Evolutionary conservation across 2,113 vertebrate species (phyloP).

Genomic region (Odontesthes bonariensis): DNA sequence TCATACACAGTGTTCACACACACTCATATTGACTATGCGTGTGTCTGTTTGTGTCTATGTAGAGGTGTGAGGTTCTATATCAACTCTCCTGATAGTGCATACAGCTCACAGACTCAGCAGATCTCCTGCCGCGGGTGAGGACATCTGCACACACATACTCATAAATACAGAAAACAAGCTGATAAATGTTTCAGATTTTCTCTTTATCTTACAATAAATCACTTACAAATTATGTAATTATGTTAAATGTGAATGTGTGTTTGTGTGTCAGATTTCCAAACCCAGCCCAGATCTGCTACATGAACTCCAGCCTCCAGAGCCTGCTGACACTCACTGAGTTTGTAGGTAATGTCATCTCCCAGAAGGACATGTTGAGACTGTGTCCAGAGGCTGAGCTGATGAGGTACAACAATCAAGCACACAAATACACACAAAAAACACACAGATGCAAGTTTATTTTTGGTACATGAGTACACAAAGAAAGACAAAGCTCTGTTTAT

Average conservation of each 20-base stretch:
- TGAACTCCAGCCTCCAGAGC: conserved; percentile 7
- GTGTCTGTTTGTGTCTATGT: too few relatives aligned
- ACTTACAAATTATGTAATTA: too few relatives aligned
- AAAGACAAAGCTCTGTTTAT: not conserved
- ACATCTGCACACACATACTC: too few relatives aligned
- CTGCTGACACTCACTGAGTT: conserved; percentile 12
- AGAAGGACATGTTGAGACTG: conserved; percentile 4
- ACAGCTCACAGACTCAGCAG: too few relatives aligned
- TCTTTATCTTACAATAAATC: too few relatives aligned
- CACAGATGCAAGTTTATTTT: not conserved
- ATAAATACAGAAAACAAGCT: too few relatives aligned
- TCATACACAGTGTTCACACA: too few relatives aligned
- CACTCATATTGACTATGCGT: too few relatives aligned
- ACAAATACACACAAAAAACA: not conserved
- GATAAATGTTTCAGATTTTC: too few relatives aligned
- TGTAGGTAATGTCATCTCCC: not conserved
- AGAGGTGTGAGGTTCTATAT: too few relatives aligned
- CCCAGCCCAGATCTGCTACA: not conserved
- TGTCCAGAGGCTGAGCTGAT: not conserved
- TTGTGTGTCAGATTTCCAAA: not conserved
- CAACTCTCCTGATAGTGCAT: too few relatives aligned
- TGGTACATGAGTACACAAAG: not conserved
- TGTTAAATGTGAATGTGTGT: not conserved
- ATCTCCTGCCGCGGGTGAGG: too few relatives aligned
- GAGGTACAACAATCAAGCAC: not conserved